These are phyloP conservation scores for Ametastegia equiseti DNA, from an alignment of 2,888 invertebrate genomes.

Conservation along the genomic window DNA sequence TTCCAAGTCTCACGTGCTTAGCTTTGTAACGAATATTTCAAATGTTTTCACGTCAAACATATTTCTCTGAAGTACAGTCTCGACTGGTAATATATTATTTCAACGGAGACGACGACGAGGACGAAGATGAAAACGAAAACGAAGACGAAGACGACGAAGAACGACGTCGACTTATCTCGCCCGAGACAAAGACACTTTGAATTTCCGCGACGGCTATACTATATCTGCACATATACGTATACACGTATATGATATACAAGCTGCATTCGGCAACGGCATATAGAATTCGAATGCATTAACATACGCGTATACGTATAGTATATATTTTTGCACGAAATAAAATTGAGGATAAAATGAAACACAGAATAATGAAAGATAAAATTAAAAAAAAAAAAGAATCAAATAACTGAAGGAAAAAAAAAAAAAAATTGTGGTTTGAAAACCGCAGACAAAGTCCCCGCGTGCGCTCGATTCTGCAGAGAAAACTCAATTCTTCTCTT, in stretches of 20 bases:
- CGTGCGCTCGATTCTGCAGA: conserved; percentile 36
- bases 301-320: background rate
- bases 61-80: conserved; percentile 49
- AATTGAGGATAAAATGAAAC: conserved; percentile 8
- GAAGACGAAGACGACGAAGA: conserved; percentile 15
- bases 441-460: conserved; percentile 44
- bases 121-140: conserved; percentile 20
- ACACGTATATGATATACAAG: background rate
- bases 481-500: conserved; percentile 46
- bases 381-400: background rate
- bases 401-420: background rate
- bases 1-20: conserved; percentile 53
- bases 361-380: background rate
- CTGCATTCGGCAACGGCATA: background rate
- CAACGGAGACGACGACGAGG: conserved; percentile 24
- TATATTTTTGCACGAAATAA: background rate
- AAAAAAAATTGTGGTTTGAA: conserved; percentile 27
- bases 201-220: conserved; percentile 2
- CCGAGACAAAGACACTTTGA: conserved; percentile 41
- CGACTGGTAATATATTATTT: conserved; percentile 39
- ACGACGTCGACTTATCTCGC: conserved; percentile 32
- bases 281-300: conserved; percentile 20
- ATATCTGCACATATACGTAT: background rate
- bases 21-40: conserved; percentile 60
- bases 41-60: conserved; percentile 56